Conservation (phyloP, 2,797 vertebrate species). For the Fringilla coelebs region DNA sequence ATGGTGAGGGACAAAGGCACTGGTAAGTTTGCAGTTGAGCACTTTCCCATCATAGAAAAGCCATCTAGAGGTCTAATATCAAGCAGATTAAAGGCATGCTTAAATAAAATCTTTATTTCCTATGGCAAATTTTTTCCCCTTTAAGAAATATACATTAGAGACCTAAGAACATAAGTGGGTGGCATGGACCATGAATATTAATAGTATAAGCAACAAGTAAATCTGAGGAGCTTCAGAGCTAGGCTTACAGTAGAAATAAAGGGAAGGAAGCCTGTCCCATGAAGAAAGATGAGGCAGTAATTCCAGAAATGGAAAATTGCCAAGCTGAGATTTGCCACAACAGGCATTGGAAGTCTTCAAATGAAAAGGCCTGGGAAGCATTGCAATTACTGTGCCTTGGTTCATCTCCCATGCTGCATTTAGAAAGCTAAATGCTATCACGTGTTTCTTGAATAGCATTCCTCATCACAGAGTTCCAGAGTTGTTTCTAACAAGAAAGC, state of each 20-base stretch:
- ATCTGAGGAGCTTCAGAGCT: background rate
- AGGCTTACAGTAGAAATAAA: background rate
- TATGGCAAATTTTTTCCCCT: background rate
- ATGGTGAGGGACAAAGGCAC: rapidly evolving
- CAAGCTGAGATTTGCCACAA: conserved; percentile 11
- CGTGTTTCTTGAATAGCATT: background rate
- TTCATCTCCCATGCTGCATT: conserved; percentile 44
- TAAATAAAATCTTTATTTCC: background rate
- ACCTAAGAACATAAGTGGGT: background rate
- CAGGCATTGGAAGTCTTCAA: background rate
- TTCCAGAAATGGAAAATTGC: conserved; percentile 24
- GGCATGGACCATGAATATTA: background rate
- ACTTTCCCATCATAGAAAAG: background rate
- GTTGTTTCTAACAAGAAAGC: conserved; percentile 3
- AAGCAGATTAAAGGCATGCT: background rate
- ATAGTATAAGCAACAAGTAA: background rate
- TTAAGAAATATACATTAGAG: background rate
- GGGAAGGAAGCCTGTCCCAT: background rate
- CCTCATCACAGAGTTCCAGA: background rate
- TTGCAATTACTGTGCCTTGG: background rate
- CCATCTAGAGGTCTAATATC: background rate
- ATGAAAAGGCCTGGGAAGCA: conserved; percentile 37
- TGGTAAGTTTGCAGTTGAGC: background rate
- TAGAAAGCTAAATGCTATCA: conserved; percentile 31
- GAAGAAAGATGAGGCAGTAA: background rate